Evolutionary conservation across 2,888 invertebrate genomes (phyloP), one percentile per base, ranked within the genome.

Genomic region (Mesorhabditis spiculigera): DNA sequence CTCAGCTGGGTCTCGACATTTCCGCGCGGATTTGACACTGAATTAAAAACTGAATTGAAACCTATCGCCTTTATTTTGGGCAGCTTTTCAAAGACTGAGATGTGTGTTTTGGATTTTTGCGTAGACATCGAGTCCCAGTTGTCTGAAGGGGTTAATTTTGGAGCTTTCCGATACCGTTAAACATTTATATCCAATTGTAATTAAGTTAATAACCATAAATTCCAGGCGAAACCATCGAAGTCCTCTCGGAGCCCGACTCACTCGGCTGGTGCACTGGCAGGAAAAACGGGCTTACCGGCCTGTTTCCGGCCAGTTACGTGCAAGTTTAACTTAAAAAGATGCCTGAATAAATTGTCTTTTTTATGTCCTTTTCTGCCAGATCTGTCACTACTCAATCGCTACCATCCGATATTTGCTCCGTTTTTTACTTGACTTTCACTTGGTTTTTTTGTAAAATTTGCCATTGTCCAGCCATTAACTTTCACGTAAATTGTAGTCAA

Each of bases 231-330:
- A 73, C 74, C 67, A 77, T 84, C 61, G 84, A 84, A 68, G 74
- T 84, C 5, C 69, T 84, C n/a, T 79, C 81, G 4, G 84, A 82
- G 43, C 82, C 84, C 0, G 84, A 84, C 67, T 76, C 78, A 6
- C 76, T 84, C 61, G 84, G 84, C 43, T 84, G 84, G 84, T 82
- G 83, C 69, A 78, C 75, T 67, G 84, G 80, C 68, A 69, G 74
- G 63, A 70, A 66, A 5, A 74, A 75, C 66, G 75, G 76, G 70
- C 67, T 73, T 70, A 71, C 73, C 13, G 83, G 83, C 44, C 75
- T 83, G 5, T 83, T 83, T 74, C 83, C 83, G 6, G 81, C 81
- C 62, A 81, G 79, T 66, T 83, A 82, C 67, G 83, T 83, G 28
- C 78, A 79, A 73, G 69, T 68, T 50, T 10, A 10, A 13, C 13